Conservation (phyloP, 2,113 vertebrate species). For the Theristicus caerulescens region DNA sequence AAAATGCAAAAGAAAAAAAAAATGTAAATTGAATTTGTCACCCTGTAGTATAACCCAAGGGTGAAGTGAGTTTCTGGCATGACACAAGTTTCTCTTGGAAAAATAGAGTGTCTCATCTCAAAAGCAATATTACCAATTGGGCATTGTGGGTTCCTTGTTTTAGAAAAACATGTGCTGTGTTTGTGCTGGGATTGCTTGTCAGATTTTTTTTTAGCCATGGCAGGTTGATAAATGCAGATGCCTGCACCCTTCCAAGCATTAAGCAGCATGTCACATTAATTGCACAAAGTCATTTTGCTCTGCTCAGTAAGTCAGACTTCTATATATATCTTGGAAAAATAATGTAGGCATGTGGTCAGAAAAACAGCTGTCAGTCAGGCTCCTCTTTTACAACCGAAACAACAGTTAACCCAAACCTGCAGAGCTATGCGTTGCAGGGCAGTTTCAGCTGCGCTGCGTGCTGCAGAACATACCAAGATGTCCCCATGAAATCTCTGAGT, state of each 20-base stretch:
- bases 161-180: neutral
- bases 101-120: neutral
- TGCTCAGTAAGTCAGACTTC: slow-evolving; percentile 24
- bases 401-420: neutral
- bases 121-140: neutral
- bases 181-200: neutral
- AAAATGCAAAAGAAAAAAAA: neutral
- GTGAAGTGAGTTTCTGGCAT: neutral
- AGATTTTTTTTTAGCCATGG: neutral
- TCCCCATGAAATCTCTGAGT: neutral
- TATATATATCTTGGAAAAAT: slow-evolving; percentile 29
- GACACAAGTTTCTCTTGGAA: neutral
- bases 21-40: neutral
- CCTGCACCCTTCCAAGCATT: slow-evolving; percentile 23
- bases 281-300: slow-evolving; percentile 29
- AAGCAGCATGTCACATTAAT: slow-evolving; percentile 42
- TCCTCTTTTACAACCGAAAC: slow-evolving; percentile 1
- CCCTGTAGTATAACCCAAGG: neutral
- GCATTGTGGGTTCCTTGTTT: neutral
- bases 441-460: neutral
- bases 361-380: slow-evolving; percentile 50
- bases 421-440: neutral
- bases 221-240: slow-evolving; percentile 10
- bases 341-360: slow-evolving; percentile 22
- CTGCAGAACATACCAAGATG: neutral